Conservation (phyloP, 1,140 invertebrate species). For the Cotesia glomerata region DNA sequence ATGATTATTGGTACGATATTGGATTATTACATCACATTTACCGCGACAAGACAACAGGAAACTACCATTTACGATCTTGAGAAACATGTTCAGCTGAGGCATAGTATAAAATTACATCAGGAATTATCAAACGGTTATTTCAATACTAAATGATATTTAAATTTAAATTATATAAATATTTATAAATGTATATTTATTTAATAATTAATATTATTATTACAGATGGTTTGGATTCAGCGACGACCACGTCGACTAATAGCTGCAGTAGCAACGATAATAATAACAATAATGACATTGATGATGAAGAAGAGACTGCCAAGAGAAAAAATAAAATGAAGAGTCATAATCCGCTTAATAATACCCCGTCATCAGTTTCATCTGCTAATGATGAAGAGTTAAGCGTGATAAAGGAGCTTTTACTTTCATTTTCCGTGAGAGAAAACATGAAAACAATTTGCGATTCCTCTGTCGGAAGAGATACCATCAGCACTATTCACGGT, state of each 20-base stretch:
- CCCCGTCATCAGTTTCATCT: background rate
- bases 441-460: conserved; percentile 82
- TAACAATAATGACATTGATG: background rate
- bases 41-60: conserved; percentile 37
- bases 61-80: conserved; percentile 51
- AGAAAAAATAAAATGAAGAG: background rate
- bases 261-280: background rate
- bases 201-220: background rate
- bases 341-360: background rate
- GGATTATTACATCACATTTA: conserved; percentile 54
- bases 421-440: conserved; percentile 78
- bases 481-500: conserved; percentile 82
- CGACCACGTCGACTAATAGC: background rate
- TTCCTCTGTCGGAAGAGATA: conserved; percentile 77
- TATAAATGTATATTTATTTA: background rate
- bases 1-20: conserved; percentile 66
- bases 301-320: background rate
- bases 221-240: background rate
- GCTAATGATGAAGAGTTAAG: conserved; percentile 49
- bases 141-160: background rate
- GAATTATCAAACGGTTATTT: conserved; percentile 50
- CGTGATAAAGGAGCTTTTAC: conserved; percentile 72
- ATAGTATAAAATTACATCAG: conserved; percentile 43
- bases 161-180: conserved; percentile 42
- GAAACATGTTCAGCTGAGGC: conserved; percentile 56